Evolutionary conservation across 2,888 invertebrate genomes (phyloP).

Genomic region (Hypolimnas misippus): DNA sequence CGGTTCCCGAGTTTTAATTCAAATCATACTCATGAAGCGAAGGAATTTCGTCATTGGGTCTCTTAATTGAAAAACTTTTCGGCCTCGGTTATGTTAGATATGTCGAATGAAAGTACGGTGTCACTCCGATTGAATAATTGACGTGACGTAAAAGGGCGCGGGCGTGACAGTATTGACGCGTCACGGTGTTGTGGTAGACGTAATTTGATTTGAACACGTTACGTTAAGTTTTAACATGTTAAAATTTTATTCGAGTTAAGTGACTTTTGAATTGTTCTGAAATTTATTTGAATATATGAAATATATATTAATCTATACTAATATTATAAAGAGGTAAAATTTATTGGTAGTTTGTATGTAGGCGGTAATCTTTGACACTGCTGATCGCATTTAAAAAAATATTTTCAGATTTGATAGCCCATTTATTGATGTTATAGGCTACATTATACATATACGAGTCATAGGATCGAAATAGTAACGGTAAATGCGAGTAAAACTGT

Average conservation of each 20-base stretch:
- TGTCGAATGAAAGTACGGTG: slow-evolving; percentile 71
- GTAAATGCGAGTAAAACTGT: too few species aligned
- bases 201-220: neutral
- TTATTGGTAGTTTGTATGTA: too few species aligned
- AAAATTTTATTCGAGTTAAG: neutral
- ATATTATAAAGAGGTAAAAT: too few species aligned
- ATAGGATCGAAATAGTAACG: too few species aligned
- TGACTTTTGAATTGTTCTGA: too few species aligned
- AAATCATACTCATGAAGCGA: slow-evolving; percentile 32
- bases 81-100: slow-evolving; percentile 60
- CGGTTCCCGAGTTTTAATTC: slow-evolving; percentile 26
- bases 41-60: slow-evolving; percentile 72
- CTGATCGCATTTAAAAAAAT: too few species aligned
- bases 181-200: neutral
- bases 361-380: too few species aligned
- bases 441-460: too few species aligned
- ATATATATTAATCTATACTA: too few species aligned
- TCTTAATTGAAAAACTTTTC: slow-evolving; percentile 79
- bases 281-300: too few species aligned
- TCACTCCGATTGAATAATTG: slow-evolving; percentile 69
- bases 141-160: slow-evolving; percentile 52
- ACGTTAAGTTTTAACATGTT: neutral
- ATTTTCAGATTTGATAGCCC: too few species aligned
- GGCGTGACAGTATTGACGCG: slow-evolving; percentile 13
- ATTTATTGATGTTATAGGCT: too few species aligned